Conservation (phyloP, 2,797 vertebrate genomes). For the Iguana delicatissima region DNA sequence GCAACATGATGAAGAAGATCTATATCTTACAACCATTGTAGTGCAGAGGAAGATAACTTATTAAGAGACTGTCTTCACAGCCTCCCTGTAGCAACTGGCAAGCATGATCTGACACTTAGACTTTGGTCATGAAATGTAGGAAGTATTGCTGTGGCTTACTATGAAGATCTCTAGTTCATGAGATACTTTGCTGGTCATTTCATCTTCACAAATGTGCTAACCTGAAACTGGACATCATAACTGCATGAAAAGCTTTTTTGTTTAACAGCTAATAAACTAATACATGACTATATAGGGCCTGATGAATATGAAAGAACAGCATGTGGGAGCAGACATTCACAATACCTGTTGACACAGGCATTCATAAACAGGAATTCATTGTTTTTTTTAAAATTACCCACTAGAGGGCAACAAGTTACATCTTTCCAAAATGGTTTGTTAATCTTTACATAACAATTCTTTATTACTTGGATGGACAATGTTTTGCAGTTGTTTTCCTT, state of each 20-base stretch:
- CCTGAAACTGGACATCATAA: background rate
- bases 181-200: background rate
- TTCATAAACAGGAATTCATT: background rate
- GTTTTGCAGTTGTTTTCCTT: background rate
- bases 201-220: background rate
- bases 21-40: background rate
- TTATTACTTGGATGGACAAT: background rate
- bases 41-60: background rate
- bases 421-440: background rate
- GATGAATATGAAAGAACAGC: background rate
- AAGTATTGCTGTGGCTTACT: background rate
- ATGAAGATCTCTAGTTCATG: background rate
- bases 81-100: background rate
- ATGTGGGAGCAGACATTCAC: background rate
- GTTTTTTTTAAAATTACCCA: background rate
- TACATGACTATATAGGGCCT: background rate
- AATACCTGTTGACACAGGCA: background rate
- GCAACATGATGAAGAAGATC: background rate
- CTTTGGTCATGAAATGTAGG: background rate
- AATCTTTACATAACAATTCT: background rate
- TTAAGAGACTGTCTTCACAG: background rate
- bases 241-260: background rate
- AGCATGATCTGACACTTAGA: background rate
- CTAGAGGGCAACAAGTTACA: background rate
- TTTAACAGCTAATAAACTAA: background rate